Evolutionary conservation across 2,888 invertebrate species (phyloP), one percentile per base, ranked within the genome.

Genomic region (Drosophila falleni): DNA sequence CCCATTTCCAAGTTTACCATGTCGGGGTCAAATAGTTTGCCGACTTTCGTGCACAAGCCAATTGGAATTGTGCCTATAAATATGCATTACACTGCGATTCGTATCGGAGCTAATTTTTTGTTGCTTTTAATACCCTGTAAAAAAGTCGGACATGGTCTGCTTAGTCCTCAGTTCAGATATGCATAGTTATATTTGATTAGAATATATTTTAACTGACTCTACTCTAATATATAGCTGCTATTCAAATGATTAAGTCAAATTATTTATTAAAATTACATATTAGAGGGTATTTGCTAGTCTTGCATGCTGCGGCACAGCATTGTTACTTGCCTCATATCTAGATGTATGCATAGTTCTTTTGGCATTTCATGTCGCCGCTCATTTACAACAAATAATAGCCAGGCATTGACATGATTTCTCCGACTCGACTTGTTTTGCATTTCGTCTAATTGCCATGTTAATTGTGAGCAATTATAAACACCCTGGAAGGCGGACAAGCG

Each of bases 1-100:
- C 85, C 69, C 79, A 75, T 74, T 83, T 80, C 75, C 86, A 88
- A 88, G 88, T 88, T 89, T 80, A 89, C 78, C 80, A 80, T 89
- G 88, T 87, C 89, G 88, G 86, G 88, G 89, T 84, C 89, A 81
- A 78, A 89, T 75, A 70, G 73, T 70, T 74, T 65, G 73, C 61
- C 82, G 74, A 78, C 74, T 74, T 83, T 78, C 88, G 84, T 86
- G 81, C 74, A 69, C 74, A 72, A 74, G 74, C 73, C 77, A 83
- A 84, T 83, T 82, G 69, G 50, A 56, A 61, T 47, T 71, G 71
- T 42, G 74, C 70, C 74, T 69, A 80, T 75, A 78, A 83, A 84
- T 81, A 84, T 80, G 85, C 78, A 76, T 61, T 62, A 63, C 65
- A 61, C 61, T 70, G 51, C 31, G 64, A 55, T 65, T 67, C 53